Evolutionary conservation across 2,113 vertebrate species (phyloP).

Genomic region (Scatophagus argus): DNA sequence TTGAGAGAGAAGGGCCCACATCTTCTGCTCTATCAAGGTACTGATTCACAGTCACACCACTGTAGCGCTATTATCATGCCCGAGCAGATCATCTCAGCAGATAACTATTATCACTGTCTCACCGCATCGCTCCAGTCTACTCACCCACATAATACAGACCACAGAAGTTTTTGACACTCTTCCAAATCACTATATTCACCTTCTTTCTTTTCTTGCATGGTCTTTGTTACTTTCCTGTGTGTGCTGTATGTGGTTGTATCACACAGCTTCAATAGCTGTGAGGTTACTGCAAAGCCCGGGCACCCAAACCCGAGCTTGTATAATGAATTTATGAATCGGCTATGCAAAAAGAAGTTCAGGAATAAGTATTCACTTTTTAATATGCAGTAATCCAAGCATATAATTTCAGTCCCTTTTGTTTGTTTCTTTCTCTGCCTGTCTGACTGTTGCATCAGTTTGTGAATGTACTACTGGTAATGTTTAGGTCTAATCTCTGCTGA

Average conservation of each 20-base stretch:
- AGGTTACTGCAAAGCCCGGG: conserved; percentile 31
- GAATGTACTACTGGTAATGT: conserved; percentile 53
- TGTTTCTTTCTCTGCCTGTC: conserved; percentile 41
- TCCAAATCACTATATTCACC: conserved; percentile 72
- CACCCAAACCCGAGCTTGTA: conserved; percentile 14
- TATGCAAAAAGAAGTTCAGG: conserved; percentile 9
- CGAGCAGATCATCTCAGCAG: conserved; percentile 83
- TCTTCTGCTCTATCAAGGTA: conserved; percentile 77
- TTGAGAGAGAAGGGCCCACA: conserved; percentile 76
- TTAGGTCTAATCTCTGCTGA: conserved; percentile 56
- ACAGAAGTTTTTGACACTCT: conserved; percentile 76
- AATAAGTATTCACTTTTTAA: conserved; percentile 32
- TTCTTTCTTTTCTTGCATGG: conserved; percentile 59
- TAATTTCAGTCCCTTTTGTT: neutral
- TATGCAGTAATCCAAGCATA: neutral
- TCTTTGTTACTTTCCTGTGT: conserved; percentile 66
- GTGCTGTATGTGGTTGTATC: conserved; percentile 55
- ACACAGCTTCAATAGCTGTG: conserved; percentile 43
- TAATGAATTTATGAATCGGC: conserved; percentile 26
- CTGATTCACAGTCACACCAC: conserved; percentile 80
- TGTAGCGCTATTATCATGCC: conserved; percentile 82
- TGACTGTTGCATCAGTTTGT: conserved; percentile 72
- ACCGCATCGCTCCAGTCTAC: conserved; percentile 74
- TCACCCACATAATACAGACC: conserved; percentile 80
- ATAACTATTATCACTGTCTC: conserved; percentile 83